These are phyloP conservation scores for Drosophila tani DNA, from an alignment of 1,140 invertebrate species.

Conservation along the genomic window DNA sequence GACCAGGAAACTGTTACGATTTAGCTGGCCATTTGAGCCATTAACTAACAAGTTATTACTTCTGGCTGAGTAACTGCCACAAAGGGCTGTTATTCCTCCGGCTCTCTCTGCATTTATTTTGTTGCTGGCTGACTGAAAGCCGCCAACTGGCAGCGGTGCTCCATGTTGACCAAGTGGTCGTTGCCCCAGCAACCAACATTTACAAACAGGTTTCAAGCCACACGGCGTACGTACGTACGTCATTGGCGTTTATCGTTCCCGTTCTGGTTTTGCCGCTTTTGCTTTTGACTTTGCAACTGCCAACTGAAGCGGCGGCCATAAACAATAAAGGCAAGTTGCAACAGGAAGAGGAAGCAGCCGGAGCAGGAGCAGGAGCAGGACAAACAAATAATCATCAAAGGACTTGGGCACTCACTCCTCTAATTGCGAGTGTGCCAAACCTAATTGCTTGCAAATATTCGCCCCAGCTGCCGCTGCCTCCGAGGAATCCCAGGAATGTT, in stretches of 20 bases:
- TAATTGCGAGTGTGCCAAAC: constrained; percentile 63
- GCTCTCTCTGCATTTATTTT: constrained; percentile 22
- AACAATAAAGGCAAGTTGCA: constrained; percentile 54
- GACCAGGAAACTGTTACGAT: constrained; percentile 34
- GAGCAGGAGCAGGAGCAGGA: constrained; percentile 38
- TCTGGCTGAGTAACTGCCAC: constrained; percentile 35
- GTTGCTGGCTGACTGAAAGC: constrained; percentile 35
- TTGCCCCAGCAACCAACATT: constrained; percentile 82
- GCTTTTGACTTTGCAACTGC: constrained; percentile 48
- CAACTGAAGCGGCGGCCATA: constrained; percentile 30
- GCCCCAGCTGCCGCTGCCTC: constrained; percentile 28
- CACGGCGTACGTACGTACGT: constrained; percentile 40
- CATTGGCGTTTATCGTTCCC: constrained; percentile 42
- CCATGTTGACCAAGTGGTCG: constrained; percentile 73
- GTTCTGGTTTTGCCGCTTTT: constrained; percentile 23
- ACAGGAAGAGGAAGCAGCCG: constrained; percentile 40
- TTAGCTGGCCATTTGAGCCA: constrained; percentile 29
- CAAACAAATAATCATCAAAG: constrained; percentile 53
- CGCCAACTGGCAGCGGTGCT: constrained; percentile 33
- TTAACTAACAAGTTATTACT: constrained; percentile 68
- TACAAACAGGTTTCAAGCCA: constrained; percentile 68
- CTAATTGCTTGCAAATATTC: constrained; percentile 79
- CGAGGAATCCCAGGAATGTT: constrained; percentile 20
- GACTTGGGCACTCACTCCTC: constrained; percentile 14
- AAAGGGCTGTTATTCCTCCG: constrained; percentile 13